Base-by-base conservation (phyloP, 2,113 vertebrate genomes). In the Pteronura brasiliensis region DNA sequence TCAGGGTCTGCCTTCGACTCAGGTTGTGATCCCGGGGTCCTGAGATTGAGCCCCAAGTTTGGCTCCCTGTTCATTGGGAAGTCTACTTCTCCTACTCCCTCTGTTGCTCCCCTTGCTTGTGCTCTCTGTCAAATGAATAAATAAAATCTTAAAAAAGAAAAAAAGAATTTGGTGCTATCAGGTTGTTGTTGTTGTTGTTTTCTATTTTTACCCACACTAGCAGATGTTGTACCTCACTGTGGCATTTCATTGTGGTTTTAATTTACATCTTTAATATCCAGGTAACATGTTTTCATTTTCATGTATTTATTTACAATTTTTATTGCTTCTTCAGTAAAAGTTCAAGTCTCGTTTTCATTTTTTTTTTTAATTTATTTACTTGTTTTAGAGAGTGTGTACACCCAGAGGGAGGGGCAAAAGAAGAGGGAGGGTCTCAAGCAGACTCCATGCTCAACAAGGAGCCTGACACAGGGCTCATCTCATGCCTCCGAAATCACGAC, bases 281-380 rank as follows among this genome's bases (percentile, higher is more conserved):
- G 27, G 72, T 79, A 94, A 9, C 36, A 94, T 88, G 4, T 95
- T 88, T 88, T 7, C 71, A 81, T 95, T 88, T 84, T 10, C 77
- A 81, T 81, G 11, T 84, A 74, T 10, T 94, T 95, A 83, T 77
- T 96, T 88, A 88, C 17, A 88, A 71, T 86, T 83, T 67, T 10
- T 80, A 52, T 95, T 90, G 34, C 13, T 94, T 90, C 21, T 76
- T 76, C 89, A 20, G 7, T 61, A 72, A 88, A 79, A 23, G 47
- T 82, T 95, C 63, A 67, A 21, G 34, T 11, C 8, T 91, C 81
- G 52, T 95, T 7, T 81, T 69, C 6, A 44, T 94, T 95, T 88
- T 93, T 88, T 93, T 69, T 69, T 69, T 20, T 9, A 9, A 69
- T 18, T n/a, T n/a, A n/a, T 69, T 36, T 36, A 69, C 36, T 69